Evolutionary conservation across 1,140 invertebrate genomes (phyloP), one percentile per base, ranked within the genome.

Genomic region (Scaptomyza graminum): DNA sequence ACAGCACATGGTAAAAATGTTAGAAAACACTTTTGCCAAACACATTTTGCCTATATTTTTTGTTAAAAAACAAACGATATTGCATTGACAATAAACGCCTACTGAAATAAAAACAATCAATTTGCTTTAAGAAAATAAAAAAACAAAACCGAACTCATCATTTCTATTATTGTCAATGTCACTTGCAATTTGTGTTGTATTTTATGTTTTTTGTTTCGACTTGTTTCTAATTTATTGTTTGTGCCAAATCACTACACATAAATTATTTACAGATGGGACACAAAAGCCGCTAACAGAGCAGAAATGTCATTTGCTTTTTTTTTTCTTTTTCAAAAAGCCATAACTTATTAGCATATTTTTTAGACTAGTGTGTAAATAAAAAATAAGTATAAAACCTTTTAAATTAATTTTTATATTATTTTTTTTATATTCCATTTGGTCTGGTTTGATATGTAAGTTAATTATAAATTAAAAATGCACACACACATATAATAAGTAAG

Each of bases 261-360:
- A 78, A 75, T 71, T 62, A 75, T 65, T 57, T 49, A 51, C 43
- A 71, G 72, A 71, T 77, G 70, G 7, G 52, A 68, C n/a, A 39
- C 49, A 51, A 68, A 64, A 66, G 41, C 41, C 34, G 22, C 28
- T 57, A 65, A 47, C 13, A 44, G 64, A 52, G 39, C 37, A n/a
- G 22, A 47, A 61, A 39, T 65, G 56, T 54, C 62, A 70, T 75
- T 78, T 73, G 59, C 47, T 57, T 62, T 39, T 25, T 25, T 25
- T 31, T 75, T 78, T 73, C 56, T 59, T 52, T 62, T 41, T 22
- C 18, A 22, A 46, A 71, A 66, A 54, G 18, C 31, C 31, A 15
- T 44, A 25, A 54, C 63, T 41, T 62, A 60, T 68, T 72, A 60
- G 54, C 64, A 72, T 72, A 60, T 72, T 55, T 50, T 43, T 37